Percentiles rank a stretch among this genome's conserved stretches.
These are phyloP conservation scores for Amniataba percoides DNA, from an alignment of 2,797 vertebrate genomes.

Conservation along the genomic window DNA sequence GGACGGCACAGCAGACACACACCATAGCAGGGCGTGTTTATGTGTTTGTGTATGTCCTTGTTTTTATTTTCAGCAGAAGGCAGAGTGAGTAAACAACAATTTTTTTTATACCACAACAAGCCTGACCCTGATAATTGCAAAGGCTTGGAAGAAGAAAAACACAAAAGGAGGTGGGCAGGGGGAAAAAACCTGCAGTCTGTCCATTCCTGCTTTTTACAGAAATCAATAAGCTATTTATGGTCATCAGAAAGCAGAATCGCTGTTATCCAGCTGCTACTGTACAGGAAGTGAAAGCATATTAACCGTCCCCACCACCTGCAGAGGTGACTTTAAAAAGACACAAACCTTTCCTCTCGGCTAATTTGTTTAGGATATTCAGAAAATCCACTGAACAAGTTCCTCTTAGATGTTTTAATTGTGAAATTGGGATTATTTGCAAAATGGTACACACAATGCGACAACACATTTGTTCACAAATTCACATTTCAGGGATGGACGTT, in stretches of 20 bases:
- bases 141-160: constrained; percentile 42
- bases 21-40: constrained; percentile 43
- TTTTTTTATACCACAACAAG: constrained; percentile 66
- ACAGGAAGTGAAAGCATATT: constrained; percentile 39
- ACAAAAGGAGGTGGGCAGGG: constrained; percentile 49
- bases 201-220: constrained; percentile 63
- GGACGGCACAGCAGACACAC: constrained; percentile 44
- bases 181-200: constrained; percentile 39
- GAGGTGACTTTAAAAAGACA: constrained; percentile 19
- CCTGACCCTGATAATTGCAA: constrained; percentile 62
- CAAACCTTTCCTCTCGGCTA: constrained; percentile 17
- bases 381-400: neutral
- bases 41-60: constrained; percentile 52
- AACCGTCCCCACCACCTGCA: constrained; percentile 19
- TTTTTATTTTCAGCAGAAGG: constrained; percentile 57
- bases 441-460: neutral
- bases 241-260: constrained; percentile 70
- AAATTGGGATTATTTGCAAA: constrained; percentile 1
- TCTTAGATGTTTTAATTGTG: constrained; percentile 1
- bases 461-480: constrained; percentile 6
- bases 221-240: constrained; percentile 84
- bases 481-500: neutral
- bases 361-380: constrained; percentile 32
- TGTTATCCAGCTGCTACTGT: constrained; percentile 39
- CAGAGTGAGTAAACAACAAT: constrained; percentile 65